Conservation (phyloP, 2,113 vertebrate genomes). For the Tyrannus savana region DNA sequence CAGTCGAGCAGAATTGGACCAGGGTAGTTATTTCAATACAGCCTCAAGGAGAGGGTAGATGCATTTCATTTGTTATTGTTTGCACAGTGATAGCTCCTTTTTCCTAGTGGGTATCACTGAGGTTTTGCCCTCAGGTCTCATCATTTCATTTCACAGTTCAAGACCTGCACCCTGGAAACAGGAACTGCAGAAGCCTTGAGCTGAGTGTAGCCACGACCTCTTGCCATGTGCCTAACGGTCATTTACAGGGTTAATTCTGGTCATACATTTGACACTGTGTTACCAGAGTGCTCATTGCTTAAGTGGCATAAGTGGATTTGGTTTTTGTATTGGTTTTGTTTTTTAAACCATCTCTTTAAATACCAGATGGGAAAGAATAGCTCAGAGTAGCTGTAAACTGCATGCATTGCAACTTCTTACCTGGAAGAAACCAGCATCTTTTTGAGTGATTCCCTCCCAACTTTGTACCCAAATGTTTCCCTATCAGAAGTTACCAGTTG, state of each 20-base stretch:
- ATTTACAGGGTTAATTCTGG: neutral
- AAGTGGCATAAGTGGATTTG: neutral
- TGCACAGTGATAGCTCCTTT: conserved; percentile 11
- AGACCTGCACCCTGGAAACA: conserved; percentile 1
- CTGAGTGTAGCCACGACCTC: neutral
- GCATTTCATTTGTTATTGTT: conserved; percentile 16
- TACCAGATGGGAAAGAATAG: neutral
- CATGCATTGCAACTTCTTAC: neutral
- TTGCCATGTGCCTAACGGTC: neutral
- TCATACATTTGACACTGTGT: neutral
- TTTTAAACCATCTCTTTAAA: conserved; percentile 11
- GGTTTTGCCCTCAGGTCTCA: conserved; percentile 15
- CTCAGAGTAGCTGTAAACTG: neutral
- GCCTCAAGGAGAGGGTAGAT: neutral
- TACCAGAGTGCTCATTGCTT: neutral
- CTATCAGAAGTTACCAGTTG: neutral
- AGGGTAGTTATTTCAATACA: neutral
- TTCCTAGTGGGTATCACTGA: neutral
- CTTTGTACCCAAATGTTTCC: neutral
- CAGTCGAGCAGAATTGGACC: neutral
- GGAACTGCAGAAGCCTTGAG: conserved; percentile 13
- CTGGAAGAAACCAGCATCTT: neutral
- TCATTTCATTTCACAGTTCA: conserved; percentile 28
- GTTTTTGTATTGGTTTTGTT: neutral
- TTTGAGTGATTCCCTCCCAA: neutral